Evolutionary conservation across 2,797 vertebrate genomes (phyloP), one percentile per base, ranked within the genome.

Genomic region (Brachyalestes nurse): DNA sequence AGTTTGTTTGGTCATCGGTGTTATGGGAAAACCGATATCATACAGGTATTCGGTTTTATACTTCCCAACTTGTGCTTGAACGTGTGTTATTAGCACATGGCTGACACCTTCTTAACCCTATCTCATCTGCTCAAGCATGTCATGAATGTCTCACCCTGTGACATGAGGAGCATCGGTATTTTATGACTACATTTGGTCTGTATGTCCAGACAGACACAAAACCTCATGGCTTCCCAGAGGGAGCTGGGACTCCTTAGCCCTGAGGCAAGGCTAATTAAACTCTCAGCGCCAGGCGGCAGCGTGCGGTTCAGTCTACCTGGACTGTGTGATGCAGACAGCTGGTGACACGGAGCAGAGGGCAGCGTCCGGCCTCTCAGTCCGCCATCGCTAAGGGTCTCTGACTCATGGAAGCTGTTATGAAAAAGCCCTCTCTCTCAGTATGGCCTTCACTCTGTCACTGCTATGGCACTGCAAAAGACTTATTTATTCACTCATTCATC

Each of bases 261-360:
- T 72, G 82, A 92, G 92, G 90, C 91, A 88, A 86, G 84, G 83
- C 84, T 91, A 91, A 93, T 93, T 93, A 93, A 92, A 90, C 88
- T 87, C 88, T 87, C 82, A 83, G 81, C 8, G 75, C 74, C 80
- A 82, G 79, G 85, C 86, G 86, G 86, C 81, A 87, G 76, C 89
- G 83, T 45, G 75, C 12, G 2, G 0, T 77, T 88, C 90, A 86
- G 70, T 55, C 80, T 78, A 84, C 60, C 83, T 85, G 82, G 45
- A 78, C 84, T 72, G 61, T 62, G 70, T 78, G 75, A 84, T 12
- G 71, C 51, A 75, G 60, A 79, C 76, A 78, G 70, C 79, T 65
- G 76, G 75, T 75, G 75, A 84, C 57, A 70, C 21, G 16, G 72
- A 81, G 72, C 78, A 80, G 58, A 74, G 72, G 77, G 55, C 77